A percentile compares a stretch with the other conserved stretches of the same genome.
phyloP scores from a whole-genome alignment of 2,888 invertebrate genomes.

The Aporophyla nigra region DNA sequence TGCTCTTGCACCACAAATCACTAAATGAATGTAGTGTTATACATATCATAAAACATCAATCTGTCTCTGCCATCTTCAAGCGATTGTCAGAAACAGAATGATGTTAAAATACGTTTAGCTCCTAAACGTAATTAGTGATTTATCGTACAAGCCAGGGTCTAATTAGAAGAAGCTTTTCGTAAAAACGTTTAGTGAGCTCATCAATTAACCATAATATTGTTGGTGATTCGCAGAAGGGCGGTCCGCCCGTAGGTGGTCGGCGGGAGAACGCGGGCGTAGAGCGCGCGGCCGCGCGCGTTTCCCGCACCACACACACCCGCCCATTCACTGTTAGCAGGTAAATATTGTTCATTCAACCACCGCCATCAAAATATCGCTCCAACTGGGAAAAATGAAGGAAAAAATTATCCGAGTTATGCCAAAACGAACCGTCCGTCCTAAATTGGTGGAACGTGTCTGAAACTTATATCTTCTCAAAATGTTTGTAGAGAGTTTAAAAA shows the following conservation, averaged over 20 bases:
- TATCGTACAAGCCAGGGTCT: not conserved
- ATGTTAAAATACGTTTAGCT: not conserved
- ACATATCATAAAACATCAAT: not conserved
- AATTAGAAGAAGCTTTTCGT: not conserved
- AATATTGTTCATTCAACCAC: constrained; percentile 37
- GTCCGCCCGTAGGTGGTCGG: constrained; percentile 89
- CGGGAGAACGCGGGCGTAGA: constrained; percentile 89
- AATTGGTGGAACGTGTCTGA: not conserved
- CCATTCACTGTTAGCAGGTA: constrained; percentile 92
- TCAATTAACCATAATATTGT: not conserved
- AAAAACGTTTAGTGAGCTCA: not conserved
- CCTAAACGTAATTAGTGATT: not conserved
- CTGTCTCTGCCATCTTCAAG: not conserved
- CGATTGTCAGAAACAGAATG: not conserved
- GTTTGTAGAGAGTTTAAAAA: not conserved
- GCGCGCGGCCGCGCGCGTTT: constrained; percentile 88
- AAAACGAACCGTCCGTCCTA: not conserved
- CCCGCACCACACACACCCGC: constrained; percentile 90
- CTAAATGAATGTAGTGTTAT: not conserved
- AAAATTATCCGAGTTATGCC: not conserved
- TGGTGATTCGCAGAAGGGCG: constrained; percentile 83
- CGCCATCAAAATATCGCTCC: not conserved
- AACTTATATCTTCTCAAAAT: not conserved
- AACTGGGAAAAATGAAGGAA: not conserved
- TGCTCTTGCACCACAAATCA: not conserved